Evolutionary conservation across 2,888 invertebrate genomes (phyloP).

Genomic region (Lathronympha strigana): DNA sequence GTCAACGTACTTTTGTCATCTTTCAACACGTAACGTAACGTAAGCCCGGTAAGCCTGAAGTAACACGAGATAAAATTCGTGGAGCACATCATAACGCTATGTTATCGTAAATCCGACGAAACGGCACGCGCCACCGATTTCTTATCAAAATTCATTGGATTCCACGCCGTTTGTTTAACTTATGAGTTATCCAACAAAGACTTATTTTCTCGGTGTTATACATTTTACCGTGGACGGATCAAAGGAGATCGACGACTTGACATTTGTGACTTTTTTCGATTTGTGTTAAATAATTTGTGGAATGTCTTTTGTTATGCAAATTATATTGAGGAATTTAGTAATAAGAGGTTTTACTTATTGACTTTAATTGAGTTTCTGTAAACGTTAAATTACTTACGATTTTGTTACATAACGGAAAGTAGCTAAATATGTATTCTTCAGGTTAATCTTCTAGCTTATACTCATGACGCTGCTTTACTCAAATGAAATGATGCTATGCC

Average conservation of each 20-base stretch:
- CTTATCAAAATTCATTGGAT: slow-evolving; percentile 58
- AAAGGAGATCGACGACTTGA: neutral
- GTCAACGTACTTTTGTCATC: too few relatives aligned
- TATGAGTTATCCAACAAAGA: slow-evolving; percentile 43
- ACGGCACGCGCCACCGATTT: slow-evolving; percentile 46
- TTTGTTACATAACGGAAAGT: too few relatives aligned
- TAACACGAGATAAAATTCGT: slow-evolving; percentile 50
- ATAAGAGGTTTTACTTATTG: too few relatives aligned
- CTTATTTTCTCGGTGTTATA: slow-evolving; percentile 17
- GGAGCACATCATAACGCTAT: slow-evolving; percentile 48
- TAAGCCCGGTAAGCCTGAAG: slow-evolving; percentile 43
- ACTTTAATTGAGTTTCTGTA: too few relatives aligned
- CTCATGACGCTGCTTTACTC: too few relatives aligned
- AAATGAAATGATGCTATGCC: too few relatives aligned
- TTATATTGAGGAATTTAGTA: neutral
- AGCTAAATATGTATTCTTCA: too few relatives aligned
- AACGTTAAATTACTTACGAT: too few relatives aligned
- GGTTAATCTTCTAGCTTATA: too few relatives aligned
- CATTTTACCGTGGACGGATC: slow-evolving; percentile 2
- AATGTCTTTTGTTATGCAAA: neutral
- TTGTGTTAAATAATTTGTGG: neutral
- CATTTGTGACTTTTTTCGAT: neutral
- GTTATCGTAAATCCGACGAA: slow-evolving; percentile 48
- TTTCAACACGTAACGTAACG: too few relatives aligned
- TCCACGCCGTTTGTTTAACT: slow-evolving; percentile 54